These are phyloP conservation scores for Microctenopoma steveboyesi DNA, from an alignment of 2,797 vertebrate genomes.

Conservation along the genomic window DNA sequence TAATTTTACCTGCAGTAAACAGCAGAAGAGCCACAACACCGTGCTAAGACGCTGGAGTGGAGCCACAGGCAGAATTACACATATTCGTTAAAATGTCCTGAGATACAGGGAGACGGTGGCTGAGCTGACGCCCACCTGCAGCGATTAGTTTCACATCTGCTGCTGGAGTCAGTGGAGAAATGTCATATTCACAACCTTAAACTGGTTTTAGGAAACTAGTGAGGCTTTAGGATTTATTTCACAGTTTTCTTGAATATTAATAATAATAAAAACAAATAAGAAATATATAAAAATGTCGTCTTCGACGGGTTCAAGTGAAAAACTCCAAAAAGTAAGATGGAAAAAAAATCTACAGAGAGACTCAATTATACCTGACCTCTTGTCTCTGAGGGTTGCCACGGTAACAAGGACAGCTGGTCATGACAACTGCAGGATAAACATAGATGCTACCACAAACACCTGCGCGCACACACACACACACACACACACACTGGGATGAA, in stretches of 20 bases:
- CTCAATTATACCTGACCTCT: conserved; percentile 48
- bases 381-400: conserved; percentile 47
- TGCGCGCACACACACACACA: conserved; percentile 11
- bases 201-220: no score
- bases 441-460: not conserved
- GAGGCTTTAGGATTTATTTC: no score
- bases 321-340: not conserved
- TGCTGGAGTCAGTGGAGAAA: conserved; percentile 8
- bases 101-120: conserved; percentile 1
- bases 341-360: not conserved
- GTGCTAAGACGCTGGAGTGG: not conserved
- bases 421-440: conserved; percentile 46
- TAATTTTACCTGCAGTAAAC: no score
- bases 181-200: not conserved
- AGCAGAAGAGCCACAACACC: not conserved
- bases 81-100: conserved; percentile 8
- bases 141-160: conserved; percentile 21
- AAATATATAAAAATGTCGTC: no score
- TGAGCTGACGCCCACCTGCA: conserved; percentile 11
- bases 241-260: no score
- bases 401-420: conserved; percentile 55
- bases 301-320: not conserved
- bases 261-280: no score
- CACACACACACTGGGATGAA: conserved; percentile 26
- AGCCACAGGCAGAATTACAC: not conserved